phyloP scores from a whole-genome alignment of 2,888 invertebrate species.

The Athalia rosae region DNA sequence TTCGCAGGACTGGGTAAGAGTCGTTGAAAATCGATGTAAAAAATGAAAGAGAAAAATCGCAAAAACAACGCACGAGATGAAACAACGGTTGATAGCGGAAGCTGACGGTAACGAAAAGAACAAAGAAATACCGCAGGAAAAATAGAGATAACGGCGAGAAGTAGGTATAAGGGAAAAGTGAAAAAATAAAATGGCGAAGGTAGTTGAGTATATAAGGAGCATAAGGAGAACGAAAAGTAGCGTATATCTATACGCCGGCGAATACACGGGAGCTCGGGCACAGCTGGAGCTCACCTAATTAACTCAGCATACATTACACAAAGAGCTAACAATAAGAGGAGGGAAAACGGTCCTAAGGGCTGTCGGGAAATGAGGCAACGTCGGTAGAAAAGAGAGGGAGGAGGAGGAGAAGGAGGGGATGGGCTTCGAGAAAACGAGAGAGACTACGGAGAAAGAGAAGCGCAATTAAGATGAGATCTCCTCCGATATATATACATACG shows the following conservation, averaged over 20 bases:
- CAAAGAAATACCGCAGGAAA: background rate
- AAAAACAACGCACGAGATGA: background rate
- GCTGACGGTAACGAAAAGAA: background rate
- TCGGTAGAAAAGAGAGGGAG: too few relatives aligned
- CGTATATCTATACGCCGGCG: background rate
- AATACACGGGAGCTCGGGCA: background rate
- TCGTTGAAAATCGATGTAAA: too few relatives aligned
- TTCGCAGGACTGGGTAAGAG: too few relatives aligned
- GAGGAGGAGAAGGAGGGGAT: background rate
- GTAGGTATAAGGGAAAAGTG: background rate
- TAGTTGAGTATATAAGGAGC: background rate
- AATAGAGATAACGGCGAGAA: too few relatives aligned
- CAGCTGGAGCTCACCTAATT: conserved; percentile 57
- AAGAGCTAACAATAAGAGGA: conserved; percentile 45
- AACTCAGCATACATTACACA: conserved; percentile 60
- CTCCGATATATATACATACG: background rate
- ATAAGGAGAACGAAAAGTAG: conserved; percentile 1
- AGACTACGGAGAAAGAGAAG: conserved; percentile 28
- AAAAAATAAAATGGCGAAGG: background rate
- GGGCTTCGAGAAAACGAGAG: conserved; percentile 21
- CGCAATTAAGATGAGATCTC: conserved; percentile 40
- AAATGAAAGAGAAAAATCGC: too few relatives aligned
- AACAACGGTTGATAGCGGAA: background rate
- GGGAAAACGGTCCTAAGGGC: conserved; percentile 41
- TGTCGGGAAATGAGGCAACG: conserved; percentile 1